phyloP scores from a whole-genome alignment of 2,888 invertebrate genomes.

The Epicampocera succincta region DNA sequence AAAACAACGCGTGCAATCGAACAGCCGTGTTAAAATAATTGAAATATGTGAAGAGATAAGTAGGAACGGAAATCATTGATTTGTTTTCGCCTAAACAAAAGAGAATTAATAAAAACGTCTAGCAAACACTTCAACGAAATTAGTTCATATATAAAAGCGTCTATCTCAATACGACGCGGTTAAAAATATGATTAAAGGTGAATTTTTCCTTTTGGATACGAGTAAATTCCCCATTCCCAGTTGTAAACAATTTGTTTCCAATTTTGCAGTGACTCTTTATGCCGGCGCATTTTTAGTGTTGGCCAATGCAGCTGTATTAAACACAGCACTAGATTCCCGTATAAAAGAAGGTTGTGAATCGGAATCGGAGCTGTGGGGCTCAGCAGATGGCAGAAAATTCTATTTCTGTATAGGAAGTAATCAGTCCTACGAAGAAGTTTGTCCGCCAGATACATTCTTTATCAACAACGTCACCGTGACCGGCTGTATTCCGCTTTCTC shows the following conservation, averaged over 20 bases:
- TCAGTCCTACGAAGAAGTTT: conserved; percentile 64
- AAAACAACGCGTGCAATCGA: too few species aligned
- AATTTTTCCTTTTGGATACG: not conserved
- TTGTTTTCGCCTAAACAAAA: not conserved
- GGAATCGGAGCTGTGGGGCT: conserved; percentile 70
- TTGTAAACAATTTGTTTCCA: conserved; percentile 10
- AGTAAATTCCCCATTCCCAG: too few species aligned
- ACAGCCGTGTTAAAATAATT: too few species aligned
- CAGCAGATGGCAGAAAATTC: conserved; percentile 71
- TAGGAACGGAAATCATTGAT: not conserved
- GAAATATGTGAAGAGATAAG: conserved; percentile 28
- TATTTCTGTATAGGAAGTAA: conserved; percentile 70
- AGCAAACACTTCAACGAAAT: not conserved
- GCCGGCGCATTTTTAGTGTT: conserved; percentile 51
- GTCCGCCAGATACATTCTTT: conserved; percentile 70
- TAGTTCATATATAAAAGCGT: conserved; percentile 45
- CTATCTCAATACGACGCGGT: conserved; percentile 30
- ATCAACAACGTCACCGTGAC: conserved; percentile 71
- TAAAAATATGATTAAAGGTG: conserved; percentile 64
- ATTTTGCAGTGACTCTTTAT: conserved; percentile 63
- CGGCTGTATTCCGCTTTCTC: conserved; percentile 71
- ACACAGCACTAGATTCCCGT: not conserved
- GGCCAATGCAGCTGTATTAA: conserved; percentile 32
- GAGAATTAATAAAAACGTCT: conserved; percentile 54
- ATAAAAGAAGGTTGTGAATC: conserved; percentile 62